phyloP scores from a whole-genome alignment of 2,797 vertebrate genomes.

The Pantherophis alleghaniensis region DNA sequence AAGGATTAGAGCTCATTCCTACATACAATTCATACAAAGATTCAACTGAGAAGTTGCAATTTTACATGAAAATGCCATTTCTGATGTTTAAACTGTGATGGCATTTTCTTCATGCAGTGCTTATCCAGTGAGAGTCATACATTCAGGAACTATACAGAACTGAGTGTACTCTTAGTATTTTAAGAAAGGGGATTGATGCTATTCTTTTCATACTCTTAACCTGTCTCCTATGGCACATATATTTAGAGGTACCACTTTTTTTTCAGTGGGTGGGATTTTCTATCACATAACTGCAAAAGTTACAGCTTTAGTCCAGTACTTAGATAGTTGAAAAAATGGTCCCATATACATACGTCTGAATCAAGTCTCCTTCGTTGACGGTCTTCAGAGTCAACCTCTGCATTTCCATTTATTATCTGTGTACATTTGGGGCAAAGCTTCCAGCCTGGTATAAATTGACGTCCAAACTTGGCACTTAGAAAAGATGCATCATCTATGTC shows the following conservation, averaged over 20 bases:
- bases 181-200: background rate
- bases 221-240: background rate
- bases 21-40: background rate
- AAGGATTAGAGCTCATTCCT: background rate
- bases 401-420: slow-evolving; percentile 75
- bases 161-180: background rate
- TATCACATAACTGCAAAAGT: background rate
- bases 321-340: background rate
- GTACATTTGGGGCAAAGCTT: slow-evolving; percentile 78
- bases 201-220: background rate
- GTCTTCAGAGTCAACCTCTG: slow-evolving; percentile 73
- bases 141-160: background rate
- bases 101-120: background rate
- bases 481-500: slow-evolving; percentile 75
- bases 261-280: background rate
- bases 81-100: background rate
- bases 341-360: slow-evolving; percentile 70
- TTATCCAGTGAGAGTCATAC: background rate
- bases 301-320: slow-evolving; percentile 4
- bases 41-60: background rate
- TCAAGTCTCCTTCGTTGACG: slow-evolving; percentile 72
- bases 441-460: slow-evolving; percentile 79
- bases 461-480: slow-evolving; percentile 75
- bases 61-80: background rate
- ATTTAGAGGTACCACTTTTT: background rate